Base-by-base conservation (phyloP, 2,888 invertebrate genomes). In the Eilema depressum region DNA sequence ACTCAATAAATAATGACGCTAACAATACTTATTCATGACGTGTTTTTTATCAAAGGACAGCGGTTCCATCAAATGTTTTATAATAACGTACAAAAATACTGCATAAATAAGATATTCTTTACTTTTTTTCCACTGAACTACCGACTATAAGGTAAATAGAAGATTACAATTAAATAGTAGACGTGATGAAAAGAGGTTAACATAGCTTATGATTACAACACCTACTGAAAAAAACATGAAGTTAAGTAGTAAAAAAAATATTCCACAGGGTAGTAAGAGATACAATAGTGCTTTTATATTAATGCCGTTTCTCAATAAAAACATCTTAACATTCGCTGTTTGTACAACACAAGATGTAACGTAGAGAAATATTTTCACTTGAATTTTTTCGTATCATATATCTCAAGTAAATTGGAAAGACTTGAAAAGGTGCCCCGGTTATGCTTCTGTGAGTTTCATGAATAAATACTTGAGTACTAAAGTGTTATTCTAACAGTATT, bases 1-100 rank as follows among this genome's bases (percentile, higher is more conserved):
- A n/a, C 26, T 37, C 33, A 37, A 37, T 37, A 37, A 37, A 37
- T 37, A 37, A 37, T 37, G 33, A 37, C 33, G 33, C 33, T 37
- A 37, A 12, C 33, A 12, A 37, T 37, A 12, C 33, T 37, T 37
- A 67, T 26, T 66, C 47, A 41, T 60, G 26, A 41, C 60, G n/a
- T 67, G 41, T 33, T 62, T 62, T 62, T 23, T n/a, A 28, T 37
- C 23, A 33, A 37, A 37, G 62, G 62, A 33, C 41, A 41, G 4
- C 20, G 23, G 37, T 37, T 23, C 25, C 17, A 17, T 17, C 37
- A 25, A 62, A 37, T 62, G 17, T 62, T 62, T 23, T 37, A 17
- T 62, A 62, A 17, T 62, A 62, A 23, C 14, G 33, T 62, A 23
- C 23, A 23, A 33, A 62, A 37, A 14, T 37, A n/a, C 17, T 62